phyloP scores from a whole-genome alignment of 2,888 invertebrate species.

The Drosophila testacea region DNA sequence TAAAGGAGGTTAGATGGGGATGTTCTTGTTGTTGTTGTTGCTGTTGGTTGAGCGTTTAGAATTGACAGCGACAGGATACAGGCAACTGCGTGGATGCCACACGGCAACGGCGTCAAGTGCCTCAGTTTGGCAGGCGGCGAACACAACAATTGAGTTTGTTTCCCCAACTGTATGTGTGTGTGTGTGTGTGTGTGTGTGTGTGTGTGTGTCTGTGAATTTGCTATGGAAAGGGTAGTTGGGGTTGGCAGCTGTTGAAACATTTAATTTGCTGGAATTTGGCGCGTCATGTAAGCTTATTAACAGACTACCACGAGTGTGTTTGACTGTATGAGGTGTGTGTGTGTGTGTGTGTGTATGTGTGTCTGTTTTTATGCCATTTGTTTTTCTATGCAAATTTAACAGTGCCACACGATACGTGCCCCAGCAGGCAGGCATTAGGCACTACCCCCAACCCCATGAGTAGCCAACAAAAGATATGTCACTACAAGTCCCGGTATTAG shows the following conservation, averaged over 20 bases:
- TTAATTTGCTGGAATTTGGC: constrained; percentile 77
- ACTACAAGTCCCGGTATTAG: background rate
- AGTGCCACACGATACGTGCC: constrained; percentile 24
- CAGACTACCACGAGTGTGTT: constrained; percentile 46
- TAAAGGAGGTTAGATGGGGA: background rate
- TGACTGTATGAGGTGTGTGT: constrained; percentile 4
- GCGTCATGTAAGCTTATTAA: constrained; percentile 77
- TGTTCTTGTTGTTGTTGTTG: background rate
- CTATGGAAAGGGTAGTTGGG: background rate
- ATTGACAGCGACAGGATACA: constrained; percentile 76
- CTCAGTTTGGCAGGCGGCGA: constrained; percentile 68
- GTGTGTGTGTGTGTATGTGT: constrained; percentile 2
- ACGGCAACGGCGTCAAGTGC: constrained; percentile 68
- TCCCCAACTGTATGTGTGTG: constrained; percentile 3
- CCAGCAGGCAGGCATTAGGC: constrained; percentile 14
- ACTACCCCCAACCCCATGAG: background rate
- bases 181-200: background rate
- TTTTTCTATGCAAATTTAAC: constrained; percentile 75
- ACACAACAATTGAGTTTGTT: constrained; percentile 77
- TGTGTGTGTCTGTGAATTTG: constrained; percentile 2
- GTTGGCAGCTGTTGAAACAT: constrained; percentile 65
- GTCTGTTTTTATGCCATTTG: constrained; percentile 45
- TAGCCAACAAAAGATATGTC: background rate
- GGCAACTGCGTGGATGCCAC: constrained; percentile 47
- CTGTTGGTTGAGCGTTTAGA: constrained; percentile 47